Base-by-base conservation (phyloP, 1,140 invertebrate genomes). In the Frieseomelitta varia region DNA sequence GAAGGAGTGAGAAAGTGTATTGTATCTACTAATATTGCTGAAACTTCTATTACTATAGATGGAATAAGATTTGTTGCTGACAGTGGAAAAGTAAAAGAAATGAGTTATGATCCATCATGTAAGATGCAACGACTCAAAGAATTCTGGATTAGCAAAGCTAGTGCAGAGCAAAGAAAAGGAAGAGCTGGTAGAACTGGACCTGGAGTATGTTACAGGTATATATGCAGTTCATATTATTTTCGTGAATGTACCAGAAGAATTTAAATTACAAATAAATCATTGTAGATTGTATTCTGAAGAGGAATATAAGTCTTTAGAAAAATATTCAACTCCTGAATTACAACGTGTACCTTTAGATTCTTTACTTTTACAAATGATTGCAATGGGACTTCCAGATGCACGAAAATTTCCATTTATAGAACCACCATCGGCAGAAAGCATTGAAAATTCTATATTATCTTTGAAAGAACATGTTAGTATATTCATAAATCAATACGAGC, bases 21-120 rank as follows among this genome's bases (percentile, higher is more conserved):
- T 85, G 96, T 99, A 4, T 98, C 99, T 1, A 99, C 99, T n/a
- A 99, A 99, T 92, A 99, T 99, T 81, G 99, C 99, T 0, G 99
- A 99, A 95, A 99, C 99, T 1, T 99, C 99, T 11, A 97, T 99
- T 10, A 99, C 99, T 0, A 99, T 99, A 83, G 99, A 99, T 95
- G 99, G 99, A 10, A 98, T 99, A 84, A 95, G 99, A 92, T 99
- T 99, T 95, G 99, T 99, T 4, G 96, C 98, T 12, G 99, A 99
- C 95, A 99, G 98, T 21, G 98, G 98, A 47, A 98, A 99, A 96
- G 98, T 99, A 0, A 99, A 99, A 95, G 98, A 99, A 95, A 99
- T 99, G 98, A 98, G 97, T 93, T 99, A 98, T 93, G 98, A 99
- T 94, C 96, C 98, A 0, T 96, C 96, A 6, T 98, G 97, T 87